Base-by-base conservation (phyloP, 2,888 invertebrate species). In the Pristionchus mayeri region DNA sequence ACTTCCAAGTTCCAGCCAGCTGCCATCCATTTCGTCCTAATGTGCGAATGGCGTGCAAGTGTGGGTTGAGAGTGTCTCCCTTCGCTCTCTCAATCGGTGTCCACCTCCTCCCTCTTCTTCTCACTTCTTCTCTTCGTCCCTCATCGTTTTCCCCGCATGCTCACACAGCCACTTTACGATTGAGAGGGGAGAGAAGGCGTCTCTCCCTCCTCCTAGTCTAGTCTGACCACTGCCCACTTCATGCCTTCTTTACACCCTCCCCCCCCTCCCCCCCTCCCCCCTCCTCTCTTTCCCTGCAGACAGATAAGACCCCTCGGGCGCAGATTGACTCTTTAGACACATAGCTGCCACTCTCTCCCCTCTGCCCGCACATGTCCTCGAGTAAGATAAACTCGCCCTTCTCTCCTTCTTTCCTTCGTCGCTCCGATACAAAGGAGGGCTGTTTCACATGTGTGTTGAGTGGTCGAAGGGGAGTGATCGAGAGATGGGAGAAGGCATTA, bases 381-480 rank as follows among this genome's bases (percentile, higher is more conserved):
- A 71, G 71, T 71, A 71, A 40, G 71, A 71, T 71, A 71, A 71
- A 71, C 71, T 71, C 40, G 6, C 40, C 44, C 44, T 71, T 71
- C 37, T 71, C n/a, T n/a, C 71, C 40, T 63, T 34, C 34, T 27
- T 30, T 24, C 63, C 63, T 63, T 34, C 63, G 3, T 21, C 18
- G 13, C 63, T 34, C 63, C 63, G 30, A 24, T 40, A 71, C 71
- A 71, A 71, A 71, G 40, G 71, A 34, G n/a, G n/a, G n/a, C n/a
- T n/a, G n/a, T n/a, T n/a, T n/a, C n/a, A n/a, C 71, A 71, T 71
- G 21, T 71, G 71, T 71, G n/a, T 71, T 71, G 40, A 44, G 67
- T 30, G 24, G 71, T 37, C 71, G 71, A 40, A n/a, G 16, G 30
- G 30, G 16, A 63, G 18, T 63, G 18, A 18, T 24, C 34, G 44